Base-by-base conservation (phyloP, 2,113 vertebrate species). In the Mormyrus iriodes region DNA sequence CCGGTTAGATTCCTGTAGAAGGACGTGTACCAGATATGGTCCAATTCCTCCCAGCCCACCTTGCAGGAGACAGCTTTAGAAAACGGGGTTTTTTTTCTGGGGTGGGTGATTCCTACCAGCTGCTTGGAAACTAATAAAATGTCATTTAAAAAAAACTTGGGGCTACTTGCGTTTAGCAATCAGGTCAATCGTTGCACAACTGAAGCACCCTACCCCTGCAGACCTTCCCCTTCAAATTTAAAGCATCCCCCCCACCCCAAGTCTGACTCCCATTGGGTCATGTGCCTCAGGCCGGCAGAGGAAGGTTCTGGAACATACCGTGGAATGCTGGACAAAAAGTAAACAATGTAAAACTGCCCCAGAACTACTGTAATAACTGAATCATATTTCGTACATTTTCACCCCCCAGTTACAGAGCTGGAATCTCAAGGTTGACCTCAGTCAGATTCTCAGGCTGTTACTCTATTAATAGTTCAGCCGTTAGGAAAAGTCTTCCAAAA, bases 381-480 rank as follows among this genome's bases (percentile, higher is more conserved):
- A 76, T 91, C 91, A 92, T 92, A 85, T 76, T 76, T 91, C 91
- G 90, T 61, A 61, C 88, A 61, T 89, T 92, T 91, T 88, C 88
- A 85, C 44, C 79, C 90, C 55, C 61, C 76, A 89, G 83, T 87
- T 88, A 90, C 91, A 91, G 89, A 93, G 92, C 89, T 92, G 92
- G 93, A 94, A 92, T 94, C 93, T 93, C 91, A 94, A 91, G 91
- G n/a, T 92, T 95, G 95, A 95, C 95, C 94, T 94, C 93, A 90
- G 94, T 92, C 93, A 93, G 90, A 91, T 96, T 95, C 95, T 95
- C 95, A 95, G 94, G 94, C 95, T 90, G 92, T 42, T 2, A 88
- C 91, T 92, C 94, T 96, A 95, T 94, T 93, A 95, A 95, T 95
- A 96, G 93, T 86, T 55, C 91, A 94, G 92, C 94, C 92, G 91